These are phyloP conservation scores for Falco rusticolus DNA, from an alignment of 2,797 vertebrate species.

Conservation along the genomic window DNA sequence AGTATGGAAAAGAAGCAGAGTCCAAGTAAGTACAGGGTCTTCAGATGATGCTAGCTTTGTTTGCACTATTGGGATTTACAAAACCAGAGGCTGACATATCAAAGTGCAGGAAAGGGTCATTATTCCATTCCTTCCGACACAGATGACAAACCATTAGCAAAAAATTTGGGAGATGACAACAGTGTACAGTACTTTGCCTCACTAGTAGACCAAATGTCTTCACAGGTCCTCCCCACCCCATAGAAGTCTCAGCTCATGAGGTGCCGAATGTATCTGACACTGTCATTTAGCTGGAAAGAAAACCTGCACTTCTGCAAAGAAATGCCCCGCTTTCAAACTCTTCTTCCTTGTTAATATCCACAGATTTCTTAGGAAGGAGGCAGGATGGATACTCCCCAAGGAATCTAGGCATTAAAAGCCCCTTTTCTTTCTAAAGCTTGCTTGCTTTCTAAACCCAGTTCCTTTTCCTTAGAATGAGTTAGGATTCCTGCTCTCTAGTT, in stretches of 20 bases:
- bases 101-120: constrained; percentile 29
- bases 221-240: background rate
- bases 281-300: background rate
- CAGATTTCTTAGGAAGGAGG: constrained; percentile 32
- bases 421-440: background rate
- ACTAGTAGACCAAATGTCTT: background rate
- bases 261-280: background rate
- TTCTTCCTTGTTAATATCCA: background rate
- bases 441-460: constrained; percentile 59
- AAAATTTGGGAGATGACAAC: background rate
- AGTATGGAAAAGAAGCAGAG: constrained; percentile 71
- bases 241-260: background rate
- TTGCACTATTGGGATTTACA: constrained; percentile 2
- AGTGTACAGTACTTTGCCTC: background rate
- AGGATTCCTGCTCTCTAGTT: constrained; percentile 47
- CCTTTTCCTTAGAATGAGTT: constrained; percentile 14
- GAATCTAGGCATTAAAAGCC: constrained; percentile 30
- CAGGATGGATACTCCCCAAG: constrained; percentile 34
- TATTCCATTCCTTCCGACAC: accelerated
- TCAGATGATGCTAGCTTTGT: constrained; percentile 48
- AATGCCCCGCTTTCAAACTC: background rate
- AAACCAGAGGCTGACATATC: constrained; percentile 37
- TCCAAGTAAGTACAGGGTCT: constrained; percentile 71
- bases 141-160: background rate
- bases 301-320: background rate